phyloP scores from a whole-genome alignment of 2,797 vertebrate genomes.

The Ateles fusciceps region DNA sequence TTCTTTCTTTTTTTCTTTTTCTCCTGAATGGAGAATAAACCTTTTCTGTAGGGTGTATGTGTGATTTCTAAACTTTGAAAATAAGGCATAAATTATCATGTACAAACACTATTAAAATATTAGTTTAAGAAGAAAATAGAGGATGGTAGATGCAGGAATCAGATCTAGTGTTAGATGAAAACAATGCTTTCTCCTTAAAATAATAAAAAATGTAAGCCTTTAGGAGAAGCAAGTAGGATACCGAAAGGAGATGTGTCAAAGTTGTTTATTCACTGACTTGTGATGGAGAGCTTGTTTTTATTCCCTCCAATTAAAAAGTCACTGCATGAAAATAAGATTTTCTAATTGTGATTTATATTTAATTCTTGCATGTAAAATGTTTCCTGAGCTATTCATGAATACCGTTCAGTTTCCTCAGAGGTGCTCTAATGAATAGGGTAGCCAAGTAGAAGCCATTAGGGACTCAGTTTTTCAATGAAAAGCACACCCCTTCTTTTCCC shows the following conservation, averaged over 20 bases:
- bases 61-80: background rate
- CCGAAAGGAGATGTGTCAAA: background rate
- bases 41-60: background rate
- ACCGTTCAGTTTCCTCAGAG: background rate
- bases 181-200: background rate
- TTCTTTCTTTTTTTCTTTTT: background rate
- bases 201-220: background rate
- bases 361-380: background rate
- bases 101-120: background rate
- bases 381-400: background rate
- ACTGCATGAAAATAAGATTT: background rate
- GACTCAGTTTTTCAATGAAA: background rate
- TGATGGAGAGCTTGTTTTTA: background rate
- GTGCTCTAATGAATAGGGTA: background rate
- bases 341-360: background rate
- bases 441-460: background rate
- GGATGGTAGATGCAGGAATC: background rate
- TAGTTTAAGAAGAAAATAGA: background rate
- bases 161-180: background rate
- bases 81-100: background rate
- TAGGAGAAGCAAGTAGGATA: background rate
- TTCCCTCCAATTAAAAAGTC: background rate
- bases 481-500: fast-evolving
- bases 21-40: background rate
- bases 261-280: background rate